Percentiles rank a stretch among this genome's conserved stretches.
Evolutionary conservation across 1,140 invertebrate genomes (phyloP).

Genomic region (Bemisia tabaci): DNA sequence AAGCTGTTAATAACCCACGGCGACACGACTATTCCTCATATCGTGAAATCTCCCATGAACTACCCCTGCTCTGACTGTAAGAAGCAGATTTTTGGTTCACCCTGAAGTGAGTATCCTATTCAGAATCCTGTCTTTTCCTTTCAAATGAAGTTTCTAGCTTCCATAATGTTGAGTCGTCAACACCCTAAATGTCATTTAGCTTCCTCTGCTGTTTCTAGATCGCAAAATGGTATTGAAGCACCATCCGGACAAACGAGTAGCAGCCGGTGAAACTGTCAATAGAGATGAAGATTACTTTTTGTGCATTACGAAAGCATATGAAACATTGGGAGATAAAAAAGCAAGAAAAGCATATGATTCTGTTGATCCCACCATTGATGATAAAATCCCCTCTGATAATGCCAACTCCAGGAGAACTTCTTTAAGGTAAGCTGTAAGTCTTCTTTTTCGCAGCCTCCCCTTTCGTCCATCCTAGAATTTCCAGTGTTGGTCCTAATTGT

Average conservation of each 20-base stretch:
- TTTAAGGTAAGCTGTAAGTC: constrained; percentile 39
- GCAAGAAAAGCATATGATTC: constrained; percentile 88
- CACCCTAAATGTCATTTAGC: too few relatives aligned
- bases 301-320: constrained; percentile 96
- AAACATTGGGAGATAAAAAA: constrained; percentile 65
- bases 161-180: too few relatives aligned
- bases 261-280: constrained; percentile 65
- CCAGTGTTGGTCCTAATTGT: too few relatives aligned
- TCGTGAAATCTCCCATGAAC: too few relatives aligned
- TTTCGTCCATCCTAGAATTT: too few relatives aligned
- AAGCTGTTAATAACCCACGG: too few relatives aligned
- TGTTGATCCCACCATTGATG: constrained; percentile 88
- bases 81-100: too few relatives aligned
- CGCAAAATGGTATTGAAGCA: constrained; percentile 79
- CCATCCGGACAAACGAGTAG: constrained; percentile 94
- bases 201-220: too few relatives aligned
- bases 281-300: constrained; percentile 93
- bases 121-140: constrained; percentile 31
- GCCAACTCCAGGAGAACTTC: constrained; percentile 57
- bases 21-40: too few relatives aligned
- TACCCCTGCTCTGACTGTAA: too few relatives aligned
- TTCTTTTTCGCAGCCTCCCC: too few relatives aligned
- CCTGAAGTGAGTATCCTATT: background rate
- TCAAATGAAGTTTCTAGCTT: too few relatives aligned
- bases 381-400: constrained; percentile 60